phyloP scores from a whole-genome alignment of 2,888 invertebrate species.

The Caenorhabditis sinica region DNA sequence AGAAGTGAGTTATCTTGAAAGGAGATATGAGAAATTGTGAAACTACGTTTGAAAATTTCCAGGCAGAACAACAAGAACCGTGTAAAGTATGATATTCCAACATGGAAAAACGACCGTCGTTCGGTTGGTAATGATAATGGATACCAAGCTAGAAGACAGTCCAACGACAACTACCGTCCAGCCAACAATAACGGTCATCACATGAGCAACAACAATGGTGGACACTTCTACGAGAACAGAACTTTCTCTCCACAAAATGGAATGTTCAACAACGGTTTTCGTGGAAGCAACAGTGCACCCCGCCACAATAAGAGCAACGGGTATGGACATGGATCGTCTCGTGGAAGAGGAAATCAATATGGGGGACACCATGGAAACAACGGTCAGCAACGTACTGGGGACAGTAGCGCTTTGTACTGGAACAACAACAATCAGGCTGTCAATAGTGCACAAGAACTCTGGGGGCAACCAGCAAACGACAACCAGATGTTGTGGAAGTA shows the following conservation, averaged over 20 bases:
- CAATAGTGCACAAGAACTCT: neutral
- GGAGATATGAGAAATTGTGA: too few species aligned
- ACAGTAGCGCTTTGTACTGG: neutral
- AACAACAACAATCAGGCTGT: neutral
- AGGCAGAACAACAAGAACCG: conserved; percentile 4
- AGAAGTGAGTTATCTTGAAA: conserved; percentile 14
- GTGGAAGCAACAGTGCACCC: neutral
- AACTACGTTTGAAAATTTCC: neutral
- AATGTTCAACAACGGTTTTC: neutral
- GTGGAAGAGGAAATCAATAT: neutral
- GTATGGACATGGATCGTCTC: neutral
- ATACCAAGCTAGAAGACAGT: neutral
- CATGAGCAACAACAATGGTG: neutral
- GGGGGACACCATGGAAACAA: too few species aligned
- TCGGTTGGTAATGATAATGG: neutral
- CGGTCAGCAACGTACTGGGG: neutral
- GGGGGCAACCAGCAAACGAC: neutral
- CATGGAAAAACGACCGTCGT: conserved; percentile 11
- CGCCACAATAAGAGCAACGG: neutral
- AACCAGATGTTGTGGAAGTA: neutral
- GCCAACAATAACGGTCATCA: neutral
- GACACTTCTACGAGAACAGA: neutral
- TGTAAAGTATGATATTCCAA: conserved; percentile 14
- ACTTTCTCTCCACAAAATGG: conserved; percentile 5
- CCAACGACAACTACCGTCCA: neutral